These are phyloP conservation scores for Pinctada fucata DNA, from an alignment of 2,888 invertebrate species.

Conservation along the genomic window DNA sequence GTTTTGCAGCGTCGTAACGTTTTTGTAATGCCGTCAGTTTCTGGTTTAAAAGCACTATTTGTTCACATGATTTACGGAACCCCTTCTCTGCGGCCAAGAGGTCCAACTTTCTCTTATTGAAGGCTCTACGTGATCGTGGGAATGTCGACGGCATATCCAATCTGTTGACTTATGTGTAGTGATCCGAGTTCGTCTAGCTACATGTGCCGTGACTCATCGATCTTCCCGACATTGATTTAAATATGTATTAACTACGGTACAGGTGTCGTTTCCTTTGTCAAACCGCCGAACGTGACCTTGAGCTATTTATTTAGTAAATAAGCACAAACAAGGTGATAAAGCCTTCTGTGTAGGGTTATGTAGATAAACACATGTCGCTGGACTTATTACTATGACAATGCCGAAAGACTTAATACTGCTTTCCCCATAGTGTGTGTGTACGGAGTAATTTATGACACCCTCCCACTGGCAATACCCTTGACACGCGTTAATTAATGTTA, in stretches of 20 bases:
- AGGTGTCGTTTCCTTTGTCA: not conserved
- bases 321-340: not conserved
- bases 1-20: constrained; percentile 59
- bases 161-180: too few species aligned
- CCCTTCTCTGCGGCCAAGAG: constrained; percentile 47
- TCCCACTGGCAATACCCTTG: not conserved
- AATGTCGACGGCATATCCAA: not conserved
- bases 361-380: not conserved
- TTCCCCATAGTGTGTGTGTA: not conserved
- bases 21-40: constrained; percentile 55
- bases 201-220: too few species aligned
- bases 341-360: not conserved
- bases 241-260: not conserved
- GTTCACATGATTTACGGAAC: constrained; percentile 61
- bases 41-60: constrained; percentile 62
- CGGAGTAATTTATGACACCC: not conserved
- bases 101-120: constrained; percentile 29
- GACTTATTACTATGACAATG: not conserved
- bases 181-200: too few species aligned
- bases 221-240: too few species aligned
- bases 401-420: not conserved
- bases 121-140: constrained; percentile 22
- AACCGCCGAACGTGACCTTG: not conserved
- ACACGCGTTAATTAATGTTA: too few species aligned
- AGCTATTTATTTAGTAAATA: not conserved